Base-by-base conservation (phyloP, 2,797 vertebrate genomes). In the Sylvilagus floridanus region DNA sequence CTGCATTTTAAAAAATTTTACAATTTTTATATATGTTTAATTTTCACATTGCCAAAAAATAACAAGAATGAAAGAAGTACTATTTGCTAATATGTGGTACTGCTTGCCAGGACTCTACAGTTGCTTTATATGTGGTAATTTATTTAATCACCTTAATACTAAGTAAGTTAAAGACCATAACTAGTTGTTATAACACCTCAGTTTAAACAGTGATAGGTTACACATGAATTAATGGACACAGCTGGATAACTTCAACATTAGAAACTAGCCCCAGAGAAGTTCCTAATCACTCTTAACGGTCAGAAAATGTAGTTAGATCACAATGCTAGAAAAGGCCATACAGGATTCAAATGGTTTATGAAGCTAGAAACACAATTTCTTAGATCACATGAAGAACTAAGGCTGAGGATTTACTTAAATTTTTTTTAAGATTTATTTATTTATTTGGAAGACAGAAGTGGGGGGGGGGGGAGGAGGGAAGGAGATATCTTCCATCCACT, bases 291-390 rank as follows among this genome's bases (percentile, higher is more conserved):
- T 93, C 16, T 90, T 75, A 89, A 2, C 60, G 24, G 77, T 7
- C 90, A 92, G 76, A 95, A 89, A 94, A 87, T 75, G 24, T 7
- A 83, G 10, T n/a, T 60, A 82, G 28, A 86, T 86, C 63, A 82
- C 28, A 82, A 82, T 37, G 76, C 42, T 84, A 1, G 87, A 84
- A 32, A 75, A 10, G 12, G 54, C 13, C 30, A 83, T 7, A 22
- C n/a, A 37, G 28, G 17, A 87, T 93, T 87, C 50, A 87, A 84
- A 68, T 52, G 12, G 50, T 83, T 87, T 88, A 37, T 26, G 21
- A 28, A 75, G 30, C 84, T 68, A 77, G 6, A 93, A 14, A 91
- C 84, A 42, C 65, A 82, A 72, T 94, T 93, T 57, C 68, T 88
- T 72, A 81, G 73, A 84, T 75, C 68, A 57, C 30, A 42, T 60